A percentile compares a stretch with the other conserved stretches of the same genome.
These are phyloP conservation scores for Pseudomyrmex gracilis DNA, from an alignment of 1,140 invertebrate species.

Conservation along the genomic window DNA sequence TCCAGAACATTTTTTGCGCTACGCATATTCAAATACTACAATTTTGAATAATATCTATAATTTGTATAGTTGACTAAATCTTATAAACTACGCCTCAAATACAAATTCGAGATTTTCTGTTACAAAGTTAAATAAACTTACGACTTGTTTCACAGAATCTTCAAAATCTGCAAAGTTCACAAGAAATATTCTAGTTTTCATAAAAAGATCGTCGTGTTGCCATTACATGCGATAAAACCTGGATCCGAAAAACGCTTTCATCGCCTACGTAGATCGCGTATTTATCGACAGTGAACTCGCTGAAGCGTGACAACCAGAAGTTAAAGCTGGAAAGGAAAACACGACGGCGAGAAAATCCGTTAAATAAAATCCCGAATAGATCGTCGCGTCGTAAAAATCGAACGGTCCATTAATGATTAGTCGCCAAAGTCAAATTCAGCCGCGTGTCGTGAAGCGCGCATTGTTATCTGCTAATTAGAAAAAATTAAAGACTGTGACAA, in stretches of 20 bases:
- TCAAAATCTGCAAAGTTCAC: neutral
- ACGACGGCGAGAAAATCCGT: neutral
- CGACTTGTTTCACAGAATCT: too few species aligned
- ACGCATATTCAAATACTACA: neutral
- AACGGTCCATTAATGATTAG: conserved; percentile 15
- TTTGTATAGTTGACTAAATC: neutral
- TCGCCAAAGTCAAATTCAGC: conserved; percentile 5
- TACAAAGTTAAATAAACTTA: neutral
- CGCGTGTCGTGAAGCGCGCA: neutral
- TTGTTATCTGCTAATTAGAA: neutral
- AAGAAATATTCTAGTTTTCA: neutral
- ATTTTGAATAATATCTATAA: neutral
- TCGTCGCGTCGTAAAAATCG: neutral
- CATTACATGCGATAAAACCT: neutral
- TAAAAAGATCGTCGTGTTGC: conserved; percentile 24
- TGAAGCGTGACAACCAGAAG: conserved; percentile 5
- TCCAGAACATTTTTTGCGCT: too few species aligned
- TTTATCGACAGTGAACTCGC: conserved; percentile 6
- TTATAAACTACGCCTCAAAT: neutral
- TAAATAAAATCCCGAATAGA: conserved; percentile 34
- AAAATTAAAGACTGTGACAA: neutral
- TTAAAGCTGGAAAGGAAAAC: conserved; percentile 27
- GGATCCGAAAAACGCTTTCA: conserved; percentile 2
- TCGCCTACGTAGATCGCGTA: neutral
- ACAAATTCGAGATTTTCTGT: neutral